Conservation (phyloP, 2,888 invertebrate species). For the Malthinus flaveolus region DNA sequence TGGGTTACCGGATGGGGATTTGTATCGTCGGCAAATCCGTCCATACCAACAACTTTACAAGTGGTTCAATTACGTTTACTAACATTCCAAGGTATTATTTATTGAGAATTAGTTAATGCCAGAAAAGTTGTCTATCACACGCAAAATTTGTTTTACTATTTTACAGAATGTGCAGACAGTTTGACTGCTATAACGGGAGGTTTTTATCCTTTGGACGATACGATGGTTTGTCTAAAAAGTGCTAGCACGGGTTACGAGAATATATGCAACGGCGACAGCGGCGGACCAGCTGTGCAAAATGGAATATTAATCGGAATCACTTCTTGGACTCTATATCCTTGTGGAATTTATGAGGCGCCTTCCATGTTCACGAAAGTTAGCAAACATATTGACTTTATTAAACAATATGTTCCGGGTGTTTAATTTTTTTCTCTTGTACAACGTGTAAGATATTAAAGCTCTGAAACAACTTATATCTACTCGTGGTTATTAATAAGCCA, state of each 20-base stretch:
- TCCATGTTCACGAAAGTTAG: conserved; percentile 60
- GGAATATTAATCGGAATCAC: conserved; percentile 57
- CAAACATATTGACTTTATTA: conserved; percentile 56
- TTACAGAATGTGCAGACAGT: conserved; percentile 53
- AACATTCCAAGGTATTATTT: not conserved
- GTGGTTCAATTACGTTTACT: not conserved
- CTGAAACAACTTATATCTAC: too few species aligned
- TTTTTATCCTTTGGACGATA: conserved; percentile 52
- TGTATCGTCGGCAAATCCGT: not conserved
- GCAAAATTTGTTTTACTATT: conserved; percentile 6
- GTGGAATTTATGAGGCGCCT: conserved; percentile 61
- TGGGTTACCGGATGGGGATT: conserved; percentile 60
- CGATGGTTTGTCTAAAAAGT: conserved; percentile 59
- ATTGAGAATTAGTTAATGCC: not conserved
- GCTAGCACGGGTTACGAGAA: conserved; percentile 47
- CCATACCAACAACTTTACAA: conserved; percentile 6
- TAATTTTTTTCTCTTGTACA: too few species aligned
- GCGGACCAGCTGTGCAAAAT: conserved; percentile 57
- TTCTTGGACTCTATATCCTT: conserved; percentile 61
- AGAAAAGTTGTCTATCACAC: too few species aligned
- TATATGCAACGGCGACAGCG: conserved; percentile 62
- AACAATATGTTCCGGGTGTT: conserved; percentile 6
- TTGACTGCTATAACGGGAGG: conserved; percentile 50
- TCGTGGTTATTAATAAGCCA: too few species aligned
- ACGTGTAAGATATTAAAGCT: too few species aligned